Evolutionary conservation across 2,797 vertebrate genomes (phyloP).

Genomic region (Oreortyx pictus): DNA sequence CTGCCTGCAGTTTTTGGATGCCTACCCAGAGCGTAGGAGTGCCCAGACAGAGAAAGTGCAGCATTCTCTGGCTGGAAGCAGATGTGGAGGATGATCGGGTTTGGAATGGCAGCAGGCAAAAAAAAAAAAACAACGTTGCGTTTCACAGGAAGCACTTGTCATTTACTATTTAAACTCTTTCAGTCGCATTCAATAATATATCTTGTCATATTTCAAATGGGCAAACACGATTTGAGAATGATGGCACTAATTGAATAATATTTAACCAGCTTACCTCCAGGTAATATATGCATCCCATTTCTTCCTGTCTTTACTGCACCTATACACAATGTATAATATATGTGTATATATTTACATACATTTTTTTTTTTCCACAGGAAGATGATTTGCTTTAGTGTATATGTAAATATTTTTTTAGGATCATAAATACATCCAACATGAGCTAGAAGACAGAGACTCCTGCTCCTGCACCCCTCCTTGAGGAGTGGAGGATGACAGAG

Average conservation of each 20-base stretch:
- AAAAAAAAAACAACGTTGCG: accelerated
- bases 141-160: neutral
- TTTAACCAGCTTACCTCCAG: neutral
- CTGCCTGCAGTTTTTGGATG: neutral
- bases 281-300: neutral
- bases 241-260: accelerated
- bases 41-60: too few relatives aligned
- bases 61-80: accelerated
- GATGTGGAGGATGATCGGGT: accelerated
- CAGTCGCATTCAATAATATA: neutral
- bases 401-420: too few relatives aligned
- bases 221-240: too few relatives aligned
- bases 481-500: neutral
- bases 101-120: neutral
- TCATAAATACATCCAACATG: neutral
- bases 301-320: neutral
- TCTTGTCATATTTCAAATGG: accelerated
- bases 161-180: neutral
- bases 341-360: too few relatives aligned
- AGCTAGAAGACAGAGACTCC: neutral
- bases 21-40: neutral
- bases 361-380: neutral
- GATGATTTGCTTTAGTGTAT: neutral
- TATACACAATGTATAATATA: neutral
- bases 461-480: too few relatives aligned